Conservation (phyloP, 2,113 vertebrate genomes). For the Halichoeres trimaculatus region DNA sequence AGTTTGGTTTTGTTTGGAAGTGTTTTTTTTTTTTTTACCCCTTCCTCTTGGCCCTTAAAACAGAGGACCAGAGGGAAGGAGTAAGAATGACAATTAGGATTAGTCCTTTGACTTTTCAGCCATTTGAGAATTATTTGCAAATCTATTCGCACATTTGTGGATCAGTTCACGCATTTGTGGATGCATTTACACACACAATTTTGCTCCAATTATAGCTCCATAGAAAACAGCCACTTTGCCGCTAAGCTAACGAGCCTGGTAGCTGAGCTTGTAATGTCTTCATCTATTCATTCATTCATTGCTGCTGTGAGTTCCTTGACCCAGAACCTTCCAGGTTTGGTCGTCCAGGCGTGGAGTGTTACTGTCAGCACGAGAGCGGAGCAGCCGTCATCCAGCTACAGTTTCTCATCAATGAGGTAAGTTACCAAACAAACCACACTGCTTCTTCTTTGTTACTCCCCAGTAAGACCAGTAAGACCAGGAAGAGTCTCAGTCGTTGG, state of each 20-base stretch:
- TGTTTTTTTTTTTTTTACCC: too few species aligned
- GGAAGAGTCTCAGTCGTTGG: not conserved
- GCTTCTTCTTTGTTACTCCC: not conserved
- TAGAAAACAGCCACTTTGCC: not conserved
- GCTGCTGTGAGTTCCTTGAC: slow-evolving; percentile 86
- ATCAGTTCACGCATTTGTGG: too few species aligned
- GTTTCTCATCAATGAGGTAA: slow-evolving; percentile 87
- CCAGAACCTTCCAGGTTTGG: slow-evolving; percentile 88
- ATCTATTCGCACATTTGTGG: too few species aligned
- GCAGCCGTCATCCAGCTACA: slow-evolving; percentile 97
- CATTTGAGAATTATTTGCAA: too few species aligned
- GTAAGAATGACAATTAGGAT: too few species aligned
- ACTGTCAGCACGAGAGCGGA: slow-evolving; percentile 96
- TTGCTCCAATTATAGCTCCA: too few species aligned
- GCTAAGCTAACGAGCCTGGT: not conserved
- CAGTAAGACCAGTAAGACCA: not conserved
- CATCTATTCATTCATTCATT: not conserved
- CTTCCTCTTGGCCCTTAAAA: too few species aligned
- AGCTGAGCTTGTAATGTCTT: not conserved
- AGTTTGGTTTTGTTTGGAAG: too few species aligned
- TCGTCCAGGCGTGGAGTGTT: slow-evolving; percentile 96
- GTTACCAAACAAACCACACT: slow-evolving; percentile 6
- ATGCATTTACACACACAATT: too few species aligned
- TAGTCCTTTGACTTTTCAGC: too few species aligned
- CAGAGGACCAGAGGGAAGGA: too few species aligned